These are phyloP conservation scores for Hermodice carunculata DNA, from an alignment of 2,888 invertebrate species.

Conservation along the genomic window DNA sequence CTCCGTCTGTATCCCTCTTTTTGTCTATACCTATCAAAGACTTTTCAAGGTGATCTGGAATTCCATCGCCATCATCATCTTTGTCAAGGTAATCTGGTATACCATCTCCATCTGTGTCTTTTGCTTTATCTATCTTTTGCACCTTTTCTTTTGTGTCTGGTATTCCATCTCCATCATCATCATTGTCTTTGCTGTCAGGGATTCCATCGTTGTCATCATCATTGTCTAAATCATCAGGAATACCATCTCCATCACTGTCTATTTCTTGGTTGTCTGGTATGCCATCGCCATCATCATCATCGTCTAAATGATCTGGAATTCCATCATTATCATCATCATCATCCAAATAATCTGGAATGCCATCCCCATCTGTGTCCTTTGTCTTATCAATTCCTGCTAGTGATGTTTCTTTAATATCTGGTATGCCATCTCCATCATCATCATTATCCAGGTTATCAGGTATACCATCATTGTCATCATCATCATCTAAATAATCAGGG, in stretches of 20 bases:
- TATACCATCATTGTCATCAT: too few species aligned
- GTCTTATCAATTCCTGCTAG: slow-evolving; percentile 48
- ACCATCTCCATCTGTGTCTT: slow-evolving; percentile 48
- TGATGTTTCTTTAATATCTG: too few species aligned
- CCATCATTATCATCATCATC: slow-evolving; percentile 52
- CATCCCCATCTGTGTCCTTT: slow-evolving; percentile 52
- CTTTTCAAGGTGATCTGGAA: slow-evolving; percentile 46
- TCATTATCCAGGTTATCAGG: slow-evolving; percentile 41
- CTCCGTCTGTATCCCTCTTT: slow-evolving; percentile 53
- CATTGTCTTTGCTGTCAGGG: slow-evolving; percentile 31
- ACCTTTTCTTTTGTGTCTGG: slow-evolving; percentile 45
- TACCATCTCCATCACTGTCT: slow-evolving; percentile 24
- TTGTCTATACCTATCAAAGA: slow-evolving; percentile 32
- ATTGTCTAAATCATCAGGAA: slow-evolving; percentile 36
- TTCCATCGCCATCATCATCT: slow-evolving; percentile 50
- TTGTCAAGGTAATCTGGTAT: slow-evolving; percentile 41
- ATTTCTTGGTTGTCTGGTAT: slow-evolving; percentile 14
- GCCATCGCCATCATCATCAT: slow-evolving; percentile 28
- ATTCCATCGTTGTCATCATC: slow-evolving; percentile 38
- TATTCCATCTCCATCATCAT: slow-evolving; percentile 40
- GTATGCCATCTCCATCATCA: slow-evolving; percentile 41
- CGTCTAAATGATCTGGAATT: slow-evolving; percentile 38
- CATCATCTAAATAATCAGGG: slow-evolving; percentile 50
- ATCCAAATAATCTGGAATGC: slow-evolving; percentile 45
- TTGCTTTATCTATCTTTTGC: slow-evolving; percentile 4